Base-by-base conservation (phyloP, 2,888 invertebrate genomes). In the Ornithoptera priamus region DNA sequence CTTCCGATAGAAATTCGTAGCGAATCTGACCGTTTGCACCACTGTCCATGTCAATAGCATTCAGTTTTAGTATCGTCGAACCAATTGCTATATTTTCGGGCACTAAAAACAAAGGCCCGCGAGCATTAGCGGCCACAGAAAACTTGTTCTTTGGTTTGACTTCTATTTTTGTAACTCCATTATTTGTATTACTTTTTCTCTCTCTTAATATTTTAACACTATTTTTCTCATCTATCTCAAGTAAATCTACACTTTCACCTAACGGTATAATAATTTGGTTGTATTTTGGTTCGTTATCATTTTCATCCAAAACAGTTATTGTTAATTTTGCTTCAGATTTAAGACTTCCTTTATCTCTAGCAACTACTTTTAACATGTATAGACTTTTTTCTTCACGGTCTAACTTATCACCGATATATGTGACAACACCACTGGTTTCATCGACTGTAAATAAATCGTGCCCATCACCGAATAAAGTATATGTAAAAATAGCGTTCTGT, bases 241-340 rank as follows among this genome's bases (percentile, higher is more conserved):
- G 80, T 46, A 96, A 93, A 71, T 95, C 94, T 30, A 96, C 89
- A 12, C 94, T 94, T 75, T 95, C 94, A 68, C 95, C 95, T 65
- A 95, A 93, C 6, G 95, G 94, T 56, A 97, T 94, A 0, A 94
- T 92, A 76, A 97, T 94, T 79, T 96, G 94, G 68, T 94, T 94
- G 76, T 96, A 96, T 65, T 91, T 90, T 0, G 97, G 97, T 18
- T 94, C 81, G 82, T 97, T 97, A 81, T 97, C 97, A 80, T 98
- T 98, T 79, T 95, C 95, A 81, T 98, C 98, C 6, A 95, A 93
- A 36, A 97, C 88, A 0, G 89, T 92, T 61, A 98, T 94, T 0
- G 93, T 94, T 12, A 98, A 82, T 77, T 95, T 94, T 0, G 96
- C 95, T 83, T 96, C 95, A 1, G 96, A 95, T 63, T 94, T 95